Percentiles rank a stretch among this genome's conserved stretches.
Conservation (phyloP, 1,140 invertebrate species). For the Aricia agestis region DNA sequence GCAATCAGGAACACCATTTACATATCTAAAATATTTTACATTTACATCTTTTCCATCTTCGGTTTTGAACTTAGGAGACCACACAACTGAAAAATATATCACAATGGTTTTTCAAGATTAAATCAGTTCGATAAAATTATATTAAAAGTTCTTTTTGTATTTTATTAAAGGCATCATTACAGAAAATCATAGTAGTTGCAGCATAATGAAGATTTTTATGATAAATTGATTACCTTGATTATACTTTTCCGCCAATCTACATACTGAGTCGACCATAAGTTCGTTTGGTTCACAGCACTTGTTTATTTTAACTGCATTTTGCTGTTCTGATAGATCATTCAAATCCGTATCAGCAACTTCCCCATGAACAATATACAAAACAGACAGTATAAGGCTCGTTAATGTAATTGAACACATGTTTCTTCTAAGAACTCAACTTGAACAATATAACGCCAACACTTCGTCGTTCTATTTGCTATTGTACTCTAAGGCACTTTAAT, state of each 20-base stretch:
- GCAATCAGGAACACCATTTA: constrained; percentile 83
- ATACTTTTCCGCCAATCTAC: constrained; percentile 78
- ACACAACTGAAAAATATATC: constrained; percentile 63
- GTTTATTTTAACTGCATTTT: constrained; percentile 76
- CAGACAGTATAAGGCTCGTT: constrained; percentile 15
- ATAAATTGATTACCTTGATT: constrained; percentile 69
- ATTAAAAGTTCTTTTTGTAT: neutral
- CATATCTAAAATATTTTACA: constrained; percentile 74
- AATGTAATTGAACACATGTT: constrained; percentile 16
- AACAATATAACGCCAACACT: neutral
- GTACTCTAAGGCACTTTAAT: neutral
- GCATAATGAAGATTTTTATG: neutral
- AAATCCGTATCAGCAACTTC: constrained; percentile 54
- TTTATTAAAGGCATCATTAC: neutral
- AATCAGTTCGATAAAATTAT: neutral
- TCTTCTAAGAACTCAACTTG: constrained; percentile 1
- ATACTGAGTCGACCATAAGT: constrained; percentile 81
- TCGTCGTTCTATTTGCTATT: neutral
- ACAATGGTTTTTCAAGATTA: neutral
- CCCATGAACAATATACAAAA: constrained; percentile 26
- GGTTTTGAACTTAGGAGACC: constrained; percentile 79
- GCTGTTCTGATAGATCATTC: constrained; percentile 61
- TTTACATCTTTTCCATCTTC: constrained; percentile 77
- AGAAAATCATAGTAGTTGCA: neutral
- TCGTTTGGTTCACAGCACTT: constrained; percentile 87